Evolutionary conservation across 2,797 vertebrate species (phyloP).

Genomic region (Rhynchotus rufescens): DNA sequence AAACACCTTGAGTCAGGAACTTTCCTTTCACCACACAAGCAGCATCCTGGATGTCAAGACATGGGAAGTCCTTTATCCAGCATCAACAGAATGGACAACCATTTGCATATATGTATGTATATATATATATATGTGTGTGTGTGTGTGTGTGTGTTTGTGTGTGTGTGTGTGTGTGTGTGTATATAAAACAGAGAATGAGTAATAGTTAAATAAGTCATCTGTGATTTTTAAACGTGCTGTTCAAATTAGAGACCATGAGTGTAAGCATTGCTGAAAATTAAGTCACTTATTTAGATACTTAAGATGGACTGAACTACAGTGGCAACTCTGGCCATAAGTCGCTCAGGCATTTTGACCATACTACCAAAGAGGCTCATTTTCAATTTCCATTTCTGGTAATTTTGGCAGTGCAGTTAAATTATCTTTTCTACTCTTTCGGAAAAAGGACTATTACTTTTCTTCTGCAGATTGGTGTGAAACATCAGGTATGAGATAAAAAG

Average conservation of each 20-base stretch:
- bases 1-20: background rate
- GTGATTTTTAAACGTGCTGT: background rate
- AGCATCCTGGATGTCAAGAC: background rate
- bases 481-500: background rate
- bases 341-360: background rate
- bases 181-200: background rate
- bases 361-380: background rate
- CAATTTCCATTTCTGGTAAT: background rate
- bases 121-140: too few species aligned
- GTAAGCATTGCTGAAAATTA: background rate
- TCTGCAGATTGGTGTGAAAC: background rate
- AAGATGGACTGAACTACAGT: background rate
- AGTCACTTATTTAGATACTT: background rate
- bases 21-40: background rate
- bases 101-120: background rate
- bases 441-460: background rate
- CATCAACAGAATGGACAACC: background rate
- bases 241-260: background rate
- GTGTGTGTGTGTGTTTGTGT: background rate
- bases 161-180: background rate
- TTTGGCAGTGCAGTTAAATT: background rate
- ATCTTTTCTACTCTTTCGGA: background rate
- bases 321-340: background rate
- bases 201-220: background rate
- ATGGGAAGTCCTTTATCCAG: background rate